phyloP scores from a whole-genome alignment of 1,140 invertebrate species.

The Caenorhabditis latens region DNA sequence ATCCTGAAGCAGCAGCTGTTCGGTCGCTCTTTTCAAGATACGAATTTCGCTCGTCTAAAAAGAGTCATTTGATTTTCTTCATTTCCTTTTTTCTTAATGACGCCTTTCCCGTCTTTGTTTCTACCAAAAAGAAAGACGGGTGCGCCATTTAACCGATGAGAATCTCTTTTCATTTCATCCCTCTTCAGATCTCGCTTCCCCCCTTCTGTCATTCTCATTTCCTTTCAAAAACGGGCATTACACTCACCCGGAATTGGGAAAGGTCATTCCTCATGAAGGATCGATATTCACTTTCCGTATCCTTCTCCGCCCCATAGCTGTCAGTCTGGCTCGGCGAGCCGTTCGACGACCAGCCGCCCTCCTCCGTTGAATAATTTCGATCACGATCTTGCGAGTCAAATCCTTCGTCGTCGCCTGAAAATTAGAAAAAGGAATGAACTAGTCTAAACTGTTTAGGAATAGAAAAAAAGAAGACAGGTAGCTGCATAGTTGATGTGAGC shows the following conservation, averaged over 20 bases:
- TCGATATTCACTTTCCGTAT: conserved; percentile 26
- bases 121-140: neutral
- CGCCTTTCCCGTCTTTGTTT: neutral
- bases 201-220: neutral
- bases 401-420: conserved; percentile 45
- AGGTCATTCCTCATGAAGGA: conserved; percentile 25
- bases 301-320: conserved; percentile 47
- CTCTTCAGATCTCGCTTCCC: neutral
- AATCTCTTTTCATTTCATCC: neutral
- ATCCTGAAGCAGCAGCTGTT: conserved; percentile 49
- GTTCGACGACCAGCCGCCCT: conserved; percentile 35
- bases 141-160: conserved; percentile 9
- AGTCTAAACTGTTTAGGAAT: neutral
- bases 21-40: conserved; percentile 53
- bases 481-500: neutral
- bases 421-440: neutral
- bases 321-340: conserved; percentile 48
- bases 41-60: conserved; percentile 42
- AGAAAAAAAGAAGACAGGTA: neutral
- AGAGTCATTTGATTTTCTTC: conserved; percentile 10
- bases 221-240: neutral
- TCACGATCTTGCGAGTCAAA: conserved; percentile 39
- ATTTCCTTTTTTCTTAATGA: conserved; percentile 7
- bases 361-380: conserved; percentile 48
- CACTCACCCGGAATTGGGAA: conserved; percentile 13